These are phyloP conservation scores for Itoplectis maculator DNA, from an alignment of 2,888 invertebrate genomes.

Conservation along the genomic window DNA sequence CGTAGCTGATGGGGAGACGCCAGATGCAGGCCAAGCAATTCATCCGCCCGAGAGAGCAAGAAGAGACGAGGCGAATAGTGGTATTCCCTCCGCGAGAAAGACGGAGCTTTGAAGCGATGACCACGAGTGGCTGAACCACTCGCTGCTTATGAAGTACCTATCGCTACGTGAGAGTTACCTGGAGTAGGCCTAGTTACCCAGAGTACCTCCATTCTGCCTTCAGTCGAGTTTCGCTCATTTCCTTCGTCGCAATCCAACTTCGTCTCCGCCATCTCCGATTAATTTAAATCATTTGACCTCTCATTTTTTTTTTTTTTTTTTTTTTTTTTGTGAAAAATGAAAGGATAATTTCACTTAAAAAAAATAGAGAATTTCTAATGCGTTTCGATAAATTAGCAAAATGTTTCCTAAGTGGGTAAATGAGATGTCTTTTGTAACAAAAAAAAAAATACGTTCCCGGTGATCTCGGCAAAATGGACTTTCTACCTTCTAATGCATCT, in stretches of 20 bases:
- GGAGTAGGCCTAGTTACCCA: conserved; percentile 17
- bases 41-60: conserved; percentile 53
- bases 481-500: conserved; percentile 47
- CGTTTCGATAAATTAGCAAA: not conserved
- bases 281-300: too few species aligned
- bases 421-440: not conserved
- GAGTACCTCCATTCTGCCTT: not conserved
- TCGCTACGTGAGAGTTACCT: conserved; percentile 40
- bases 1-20: conserved; percentile 48
- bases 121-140: conserved; percentile 35
- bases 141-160: conserved; percentile 41
- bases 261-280: not conserved
- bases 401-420: not conserved
- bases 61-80: conserved; percentile 25
- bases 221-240: conserved; percentile 7
- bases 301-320: not conserved
- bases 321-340: too few species aligned
- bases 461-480: conserved; percentile 42
- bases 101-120: not conserved
- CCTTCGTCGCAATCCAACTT: conserved; percentile 8
- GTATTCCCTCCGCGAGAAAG: conserved; percentile 29
- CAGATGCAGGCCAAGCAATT: conserved; percentile 68
- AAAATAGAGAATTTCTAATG: too few species aligned
- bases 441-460: not conserved
- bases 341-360: too few species aligned